A percentile compares a stretch with the other conserved stretches of the same genome.
These are phyloP conservation scores for Caenorhabditis briggsae DNA, from an alignment of 1,140 invertebrate genomes.

Conservation along the genomic window DNA sequence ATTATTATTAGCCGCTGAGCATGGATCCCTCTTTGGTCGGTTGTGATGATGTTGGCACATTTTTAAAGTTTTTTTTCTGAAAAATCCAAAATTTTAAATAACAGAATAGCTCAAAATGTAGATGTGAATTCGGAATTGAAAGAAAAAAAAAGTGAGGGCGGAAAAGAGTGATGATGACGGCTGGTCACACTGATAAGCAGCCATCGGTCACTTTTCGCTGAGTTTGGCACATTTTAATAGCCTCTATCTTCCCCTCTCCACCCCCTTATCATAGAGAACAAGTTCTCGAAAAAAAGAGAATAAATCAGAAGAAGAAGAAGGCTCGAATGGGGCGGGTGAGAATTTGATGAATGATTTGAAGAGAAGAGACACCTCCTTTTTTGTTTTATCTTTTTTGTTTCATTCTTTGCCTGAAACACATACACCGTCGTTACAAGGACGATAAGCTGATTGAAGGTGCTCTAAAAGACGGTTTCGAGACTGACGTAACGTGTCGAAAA, in stretches of 20 bases:
- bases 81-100: background rate
- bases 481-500: conserved; percentile 53
- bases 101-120: background rate
- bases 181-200: background rate
- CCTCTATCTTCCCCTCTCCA: background rate
- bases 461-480: background rate
- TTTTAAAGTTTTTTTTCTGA: background rate
- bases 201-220: conserved; percentile 22
- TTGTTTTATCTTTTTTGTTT: background rate
- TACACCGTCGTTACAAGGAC: background rate
- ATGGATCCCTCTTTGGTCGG: conserved; percentile 45
- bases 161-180: background rate
- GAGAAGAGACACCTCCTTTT: background rate
- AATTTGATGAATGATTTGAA: background rate
- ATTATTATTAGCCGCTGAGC: conserved; percentile 56
- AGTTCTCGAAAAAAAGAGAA: conserved; percentile 8
- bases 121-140: background rate
- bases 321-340: background rate
- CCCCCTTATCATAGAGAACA: background rate
- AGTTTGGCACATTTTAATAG: conserved; percentile 1
- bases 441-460: conserved; percentile 51
- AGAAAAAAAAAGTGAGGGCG: conserved; percentile 18
- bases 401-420: conserved; percentile 1
- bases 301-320: background rate
- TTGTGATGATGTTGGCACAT: conserved; percentile 33